These are phyloP conservation scores for Salminus brasiliensis DNA, from an alignment of 2,113 vertebrate species.

Conservation along the genomic window DNA sequence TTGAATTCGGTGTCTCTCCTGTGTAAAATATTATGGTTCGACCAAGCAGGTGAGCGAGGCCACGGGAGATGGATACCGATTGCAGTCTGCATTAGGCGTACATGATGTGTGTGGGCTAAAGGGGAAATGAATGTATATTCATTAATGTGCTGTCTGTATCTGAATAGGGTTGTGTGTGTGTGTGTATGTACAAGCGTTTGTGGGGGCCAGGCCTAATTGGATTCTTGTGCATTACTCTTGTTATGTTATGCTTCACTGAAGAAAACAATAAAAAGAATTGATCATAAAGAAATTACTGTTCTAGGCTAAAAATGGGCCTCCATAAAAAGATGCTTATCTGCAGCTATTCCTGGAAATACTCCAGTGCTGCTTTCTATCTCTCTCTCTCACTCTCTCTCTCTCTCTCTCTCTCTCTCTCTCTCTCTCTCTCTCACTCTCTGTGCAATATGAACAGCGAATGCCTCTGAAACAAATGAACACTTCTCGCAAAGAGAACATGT, in stretches of 20 bases:
- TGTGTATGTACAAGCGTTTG: neutral
- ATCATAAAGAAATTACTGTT: conserved; percentile 54
- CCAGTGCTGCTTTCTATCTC: neutral
- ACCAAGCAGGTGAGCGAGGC: neutral
- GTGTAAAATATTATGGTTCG: neutral
- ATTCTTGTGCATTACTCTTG: conserved; percentile 49
- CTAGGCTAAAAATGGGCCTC: conserved; percentile 26
- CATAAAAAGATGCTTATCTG: conserved; percentile 34
- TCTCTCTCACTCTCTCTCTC: too few species aligned
- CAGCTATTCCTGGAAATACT: conserved; percentile 5
- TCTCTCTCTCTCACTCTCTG: neutral
- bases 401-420: too few species aligned
- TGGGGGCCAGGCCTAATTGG: conserved; percentile 49
- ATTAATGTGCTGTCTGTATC: neutral
- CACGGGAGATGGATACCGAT: neutral
- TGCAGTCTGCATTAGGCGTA: neutral
- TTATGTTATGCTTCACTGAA: conserved; percentile 53
- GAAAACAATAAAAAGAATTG: conserved; percentile 59
- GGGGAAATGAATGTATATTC: neutral
- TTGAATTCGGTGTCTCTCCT: neutral
- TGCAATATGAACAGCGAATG: neutral
- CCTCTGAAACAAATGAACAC: neutral
- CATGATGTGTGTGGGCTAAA: neutral
- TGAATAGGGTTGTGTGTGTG: conserved; percentile 17
- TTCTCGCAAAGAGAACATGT: neutral